These are phyloP conservation scores for Thyatira batis DNA, from an alignment of 2,888 invertebrate species.

Conservation along the genomic window DNA sequence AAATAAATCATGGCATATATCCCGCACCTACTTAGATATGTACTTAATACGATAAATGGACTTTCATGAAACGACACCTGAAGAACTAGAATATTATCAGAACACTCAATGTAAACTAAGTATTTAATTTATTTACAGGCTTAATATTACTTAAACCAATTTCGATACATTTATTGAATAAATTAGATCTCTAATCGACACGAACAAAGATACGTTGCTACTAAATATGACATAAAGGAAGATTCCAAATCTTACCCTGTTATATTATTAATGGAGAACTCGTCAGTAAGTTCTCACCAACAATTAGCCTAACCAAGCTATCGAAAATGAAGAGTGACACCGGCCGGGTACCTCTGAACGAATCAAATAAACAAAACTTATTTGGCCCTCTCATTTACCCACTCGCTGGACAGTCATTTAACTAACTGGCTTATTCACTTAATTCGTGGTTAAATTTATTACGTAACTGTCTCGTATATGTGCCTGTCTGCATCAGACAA, in stretches of 20 bases:
- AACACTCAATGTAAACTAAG: too few species aligned
- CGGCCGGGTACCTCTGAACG: slow-evolving; percentile 29
- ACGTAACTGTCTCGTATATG: not conserved
- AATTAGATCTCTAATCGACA: too few species aligned
- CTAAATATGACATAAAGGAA: not conserved
- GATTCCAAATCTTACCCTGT: not conserved
- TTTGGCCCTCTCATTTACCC: slow-evolving; percentile 21
- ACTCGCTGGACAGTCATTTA: not conserved
- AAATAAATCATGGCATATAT: too few species aligned
- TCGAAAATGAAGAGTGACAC: slow-evolving; percentile 53
- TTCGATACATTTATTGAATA: not conserved
- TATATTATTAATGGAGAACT: slow-evolving; percentile 11
- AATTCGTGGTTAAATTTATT: not conserved
- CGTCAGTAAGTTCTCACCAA: slow-evolving; percentile 24
- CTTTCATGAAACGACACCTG: too few species aligned
- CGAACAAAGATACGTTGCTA: too few species aligned
- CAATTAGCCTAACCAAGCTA: slow-evolving; percentile 46
- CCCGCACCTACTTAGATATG: too few species aligned
- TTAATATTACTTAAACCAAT: not conserved
- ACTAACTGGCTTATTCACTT: not conserved
- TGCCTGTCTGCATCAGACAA: too few species aligned
- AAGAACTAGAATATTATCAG: too few species aligned
- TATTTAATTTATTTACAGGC: too few species aligned
- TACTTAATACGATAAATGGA: too few species aligned
- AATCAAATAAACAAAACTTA: slow-evolving; percentile 56